Evolutionary conservation across 1,140 invertebrate species (phyloP), one percentile per base, ranked within the genome.

Genomic region (Lucilia cuprina): DNA sequence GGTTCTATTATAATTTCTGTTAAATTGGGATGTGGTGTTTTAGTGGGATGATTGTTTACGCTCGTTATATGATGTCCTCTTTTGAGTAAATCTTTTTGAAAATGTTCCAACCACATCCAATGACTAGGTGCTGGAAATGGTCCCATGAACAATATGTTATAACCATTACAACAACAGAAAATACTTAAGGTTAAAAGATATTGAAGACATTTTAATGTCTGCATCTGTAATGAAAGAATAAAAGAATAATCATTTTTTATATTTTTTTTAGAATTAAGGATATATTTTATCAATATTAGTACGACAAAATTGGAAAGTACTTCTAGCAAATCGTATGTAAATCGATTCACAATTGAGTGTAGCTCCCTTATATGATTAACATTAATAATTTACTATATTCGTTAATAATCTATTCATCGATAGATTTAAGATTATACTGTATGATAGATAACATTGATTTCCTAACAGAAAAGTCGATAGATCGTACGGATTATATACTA

Each of bases 11-110:
- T 90, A 4, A 93, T 89, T 85, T 93, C 91, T 13, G 91, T 92
- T 70, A 93, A 92, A 85, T 92, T 93, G 12, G 87, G 86, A 21
- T 91, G 87, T 0, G 91, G 91, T 10, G 90, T 88, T 60, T 93
- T 87, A 0, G 88, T 87, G 85, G 88, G 91, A 85, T 91, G 88
- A 34, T 92, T 91, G 19, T 92, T 93, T 3, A 94, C 92, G 0
- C 93, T 91, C 10, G 94, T 94, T 3, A 94, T 92, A 85, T 94
- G 92, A 86, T 95, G 94, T 2, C 94, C 94, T 82, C 93, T 91
- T 0, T 88, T 84, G 0, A 93, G 92, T 41, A 95, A 86, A 85
- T 93, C 93, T 19, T 92, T 89, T 19, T 92, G 92, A 65, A 94
- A 92, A 25, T 93, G 92, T 82, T 91, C 91, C 80, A 93, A 86